A percentile compares a stretch with the other conserved stretches of the same genome.
phyloP scores from a whole-genome alignment of 2,113 vertebrate species.

The Acrocephalus kingi region DNA sequence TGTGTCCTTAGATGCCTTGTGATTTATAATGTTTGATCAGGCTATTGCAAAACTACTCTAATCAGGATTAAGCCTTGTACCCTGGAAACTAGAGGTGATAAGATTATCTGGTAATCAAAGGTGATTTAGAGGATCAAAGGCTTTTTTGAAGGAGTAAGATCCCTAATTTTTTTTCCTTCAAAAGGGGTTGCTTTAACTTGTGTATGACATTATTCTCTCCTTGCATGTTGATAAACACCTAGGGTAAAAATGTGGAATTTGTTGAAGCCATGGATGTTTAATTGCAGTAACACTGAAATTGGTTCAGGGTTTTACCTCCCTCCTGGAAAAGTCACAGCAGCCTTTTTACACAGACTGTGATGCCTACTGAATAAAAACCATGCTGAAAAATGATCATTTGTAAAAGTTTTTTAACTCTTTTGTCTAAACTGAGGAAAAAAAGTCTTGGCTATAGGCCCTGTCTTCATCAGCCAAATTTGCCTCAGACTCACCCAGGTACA shows the following conservation, averaged over 20 bases:
- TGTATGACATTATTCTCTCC: neutral
- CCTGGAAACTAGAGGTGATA: slow-evolving; percentile 21
- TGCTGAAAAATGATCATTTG: neutral
- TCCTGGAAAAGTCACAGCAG: neutral
- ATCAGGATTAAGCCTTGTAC: slow-evolving; percentile 44
- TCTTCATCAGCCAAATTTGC: neutral
- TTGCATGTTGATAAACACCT: neutral
- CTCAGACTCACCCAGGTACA: neutral
- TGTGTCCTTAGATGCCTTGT: neutral
- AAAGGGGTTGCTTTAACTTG: neutral
- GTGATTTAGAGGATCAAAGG: slow-evolving; percentile 54
- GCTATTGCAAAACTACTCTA: slow-evolving; percentile 20
- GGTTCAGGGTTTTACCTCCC: neutral
- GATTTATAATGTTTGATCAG: neutral
- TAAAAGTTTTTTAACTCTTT: neutral
- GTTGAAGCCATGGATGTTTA: neutral
- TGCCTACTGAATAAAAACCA: neutral
- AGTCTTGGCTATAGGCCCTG: neutral
- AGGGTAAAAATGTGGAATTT: neutral
- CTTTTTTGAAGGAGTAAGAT: neutral
- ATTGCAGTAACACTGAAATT: neutral
- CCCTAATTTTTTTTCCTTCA: neutral
- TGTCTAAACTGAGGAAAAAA: neutral
- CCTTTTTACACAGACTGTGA: neutral
- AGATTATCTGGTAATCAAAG: slow-evolving; percentile 33